A percentile compares a stretch with the other conserved stretches of the same genome.
Evolutionary conservation across 1,140 invertebrate species (phyloP).

Genomic region (Bombus breviceps): DNA sequence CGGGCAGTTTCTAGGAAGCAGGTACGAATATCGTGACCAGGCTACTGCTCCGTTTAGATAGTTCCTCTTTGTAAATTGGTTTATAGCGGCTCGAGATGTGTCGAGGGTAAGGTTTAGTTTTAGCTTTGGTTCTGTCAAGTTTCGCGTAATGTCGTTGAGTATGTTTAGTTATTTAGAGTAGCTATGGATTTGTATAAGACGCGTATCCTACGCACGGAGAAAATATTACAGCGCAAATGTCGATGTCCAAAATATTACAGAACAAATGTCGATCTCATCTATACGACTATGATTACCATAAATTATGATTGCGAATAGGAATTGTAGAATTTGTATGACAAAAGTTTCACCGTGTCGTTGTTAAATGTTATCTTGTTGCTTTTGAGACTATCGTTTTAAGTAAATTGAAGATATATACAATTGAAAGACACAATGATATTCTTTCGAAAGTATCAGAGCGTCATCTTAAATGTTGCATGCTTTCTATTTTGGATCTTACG

Average conservation of each 20-base stretch:
- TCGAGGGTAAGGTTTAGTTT: too few relatives aligned
- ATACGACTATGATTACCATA: too few relatives aligned
- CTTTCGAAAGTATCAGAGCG: neutral
- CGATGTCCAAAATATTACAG: too few relatives aligned
- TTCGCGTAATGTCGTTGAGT: neutral
- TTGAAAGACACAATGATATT: neutral
- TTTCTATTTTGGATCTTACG: too few relatives aligned
- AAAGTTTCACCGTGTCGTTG: too few relatives aligned
- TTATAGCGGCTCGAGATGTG: neutral
- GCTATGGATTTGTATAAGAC: too few relatives aligned
- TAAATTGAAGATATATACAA: neutral
- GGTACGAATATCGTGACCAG: neutral
- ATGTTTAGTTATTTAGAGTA: neutral
- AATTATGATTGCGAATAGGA: too few relatives aligned
- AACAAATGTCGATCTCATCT: too few relatives aligned
- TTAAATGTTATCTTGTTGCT: neutral
- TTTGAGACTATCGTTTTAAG: too few relatives aligned
- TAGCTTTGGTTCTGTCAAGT: neutral
- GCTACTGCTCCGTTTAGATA: neutral
- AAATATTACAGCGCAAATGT: too few relatives aligned
- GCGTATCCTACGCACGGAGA: too few relatives aligned
- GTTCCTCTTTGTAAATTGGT: neutral
- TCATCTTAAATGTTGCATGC: neutral
- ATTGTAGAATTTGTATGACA: too few relatives aligned
- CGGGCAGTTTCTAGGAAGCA: neutral